Conservation (phyloP, 2,888 invertebrate species). For the Malacosoma neustria region DNA sequence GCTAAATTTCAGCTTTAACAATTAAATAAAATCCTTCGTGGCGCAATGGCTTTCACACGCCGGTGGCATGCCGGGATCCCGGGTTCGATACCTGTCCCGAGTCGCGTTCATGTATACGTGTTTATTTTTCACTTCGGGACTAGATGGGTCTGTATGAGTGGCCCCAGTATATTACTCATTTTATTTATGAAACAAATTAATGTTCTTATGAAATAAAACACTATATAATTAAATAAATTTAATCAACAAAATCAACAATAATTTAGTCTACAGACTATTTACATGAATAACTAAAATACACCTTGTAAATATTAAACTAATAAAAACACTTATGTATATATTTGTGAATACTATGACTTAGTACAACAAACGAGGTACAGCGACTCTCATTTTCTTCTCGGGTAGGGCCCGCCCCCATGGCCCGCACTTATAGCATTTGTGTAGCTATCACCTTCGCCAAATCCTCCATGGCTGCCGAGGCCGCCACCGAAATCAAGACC, state of each 20-base stretch:
- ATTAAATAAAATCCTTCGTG: too few relatives aligned
- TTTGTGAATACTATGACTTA: constrained; percentile 53
- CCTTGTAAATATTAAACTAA: constrained; percentile 17
- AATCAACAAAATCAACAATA: constrained; percentile 48
- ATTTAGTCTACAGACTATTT: constrained; percentile 50
- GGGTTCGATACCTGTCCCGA: too few relatives aligned
- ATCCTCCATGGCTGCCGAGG: constrained; percentile 27
- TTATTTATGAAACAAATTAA: too few relatives aligned
- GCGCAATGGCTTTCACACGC: too few relatives aligned
- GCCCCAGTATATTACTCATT: too few relatives aligned
- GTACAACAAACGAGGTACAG: constrained; percentile 27
- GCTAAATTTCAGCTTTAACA: too few relatives aligned
- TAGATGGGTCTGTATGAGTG: too few relatives aligned
- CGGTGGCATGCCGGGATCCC: too few relatives aligned
- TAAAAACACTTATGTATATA: constrained; percentile 16
- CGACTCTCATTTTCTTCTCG: constrained; percentile 34
- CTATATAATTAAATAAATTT: constrained; percentile 27
- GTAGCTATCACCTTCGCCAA: constrained; percentile 50
- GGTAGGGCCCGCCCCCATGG: constrained; percentile 66
- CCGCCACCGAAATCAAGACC: constrained; percentile 29
- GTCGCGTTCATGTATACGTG: too few relatives aligned
- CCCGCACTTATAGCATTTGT: constrained; percentile 55
- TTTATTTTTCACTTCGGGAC: too few relatives aligned
- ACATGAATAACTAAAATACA: constrained; percentile 26
- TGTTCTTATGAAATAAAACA: background rate